These are phyloP conservation scores for Cydia fagiglandana DNA, from an alignment of 1,140 invertebrate genomes.

Conservation along the genomic window DNA sequence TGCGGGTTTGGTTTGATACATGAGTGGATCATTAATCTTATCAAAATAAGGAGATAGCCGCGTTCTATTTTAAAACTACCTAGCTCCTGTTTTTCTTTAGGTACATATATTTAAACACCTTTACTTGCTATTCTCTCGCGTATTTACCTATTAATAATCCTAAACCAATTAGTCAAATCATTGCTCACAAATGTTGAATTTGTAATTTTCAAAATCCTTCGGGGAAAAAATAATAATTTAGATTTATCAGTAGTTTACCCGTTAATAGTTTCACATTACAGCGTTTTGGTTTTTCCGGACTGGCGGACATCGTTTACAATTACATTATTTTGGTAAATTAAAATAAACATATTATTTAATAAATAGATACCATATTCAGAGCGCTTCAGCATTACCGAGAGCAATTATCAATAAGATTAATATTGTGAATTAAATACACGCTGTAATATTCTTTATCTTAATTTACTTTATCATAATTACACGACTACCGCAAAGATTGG, in stretches of 20 bases:
- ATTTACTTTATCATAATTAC: conserved; percentile 24
- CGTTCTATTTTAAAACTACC: neutral
- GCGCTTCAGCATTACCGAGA: no score
- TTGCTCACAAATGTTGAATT: no score
- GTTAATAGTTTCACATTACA: no score
- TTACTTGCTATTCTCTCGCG: neutral
- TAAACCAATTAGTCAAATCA: no score
- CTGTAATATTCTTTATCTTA: neutral
- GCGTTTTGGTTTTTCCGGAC: no score
- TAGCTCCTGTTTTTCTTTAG: neutral
- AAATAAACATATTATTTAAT: no score
- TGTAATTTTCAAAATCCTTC: no score
- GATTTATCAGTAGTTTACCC: no score
- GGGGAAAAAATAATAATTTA: no score
- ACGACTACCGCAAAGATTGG: conserved; percentile 2
- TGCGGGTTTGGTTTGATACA: neutral
- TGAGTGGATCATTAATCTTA: conserved; percentile 1
- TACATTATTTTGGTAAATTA: no score
- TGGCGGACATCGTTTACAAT: no score
- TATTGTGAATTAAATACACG: neutral
- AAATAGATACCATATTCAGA: no score
- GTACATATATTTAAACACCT: neutral
- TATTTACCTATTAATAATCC: neutral
- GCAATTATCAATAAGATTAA: neutral
- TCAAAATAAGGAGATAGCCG: neutral